These are phyloP conservation scores for Patiria miniata DNA, from an alignment of 35 echinoderm and acorn worm species.

Conservation along the genomic window DNA sequence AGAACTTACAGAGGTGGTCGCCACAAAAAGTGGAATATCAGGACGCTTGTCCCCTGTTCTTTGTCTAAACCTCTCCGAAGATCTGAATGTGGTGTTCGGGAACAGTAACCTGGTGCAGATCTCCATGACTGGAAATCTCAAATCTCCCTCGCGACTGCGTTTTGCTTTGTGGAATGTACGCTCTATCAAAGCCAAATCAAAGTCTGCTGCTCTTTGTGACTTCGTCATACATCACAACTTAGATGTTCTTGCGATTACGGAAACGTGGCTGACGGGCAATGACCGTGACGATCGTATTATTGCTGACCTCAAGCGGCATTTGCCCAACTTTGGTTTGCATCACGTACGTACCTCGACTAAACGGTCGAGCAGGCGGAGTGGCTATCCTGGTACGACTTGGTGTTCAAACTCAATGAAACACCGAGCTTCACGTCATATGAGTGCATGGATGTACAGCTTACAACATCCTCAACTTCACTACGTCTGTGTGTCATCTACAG, in stretches of 20 bases:
- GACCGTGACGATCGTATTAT: conserved; percentile 44
- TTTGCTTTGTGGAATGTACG: conserved; percentile 40
- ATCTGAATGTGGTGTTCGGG: neutral
- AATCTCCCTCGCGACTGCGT: neutral
- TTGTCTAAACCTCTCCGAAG: neutral
- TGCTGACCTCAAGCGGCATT: conserved; percentile 29
- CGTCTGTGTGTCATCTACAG: neutral
- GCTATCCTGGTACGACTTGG: conserved; percentile 20
- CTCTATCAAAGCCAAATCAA: conserved; percentile 28
- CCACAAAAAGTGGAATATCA: neutral
- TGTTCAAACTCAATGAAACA: conserved; percentile 13
- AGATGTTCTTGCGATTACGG: conserved; percentile 64
- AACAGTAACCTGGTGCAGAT: neutral
- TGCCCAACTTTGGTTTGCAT: conserved; percentile 35
- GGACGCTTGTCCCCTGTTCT: neutral
- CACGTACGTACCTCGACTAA: conserved; percentile 20
- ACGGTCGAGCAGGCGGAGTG: conserved; percentile 54
- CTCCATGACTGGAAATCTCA: neutral
- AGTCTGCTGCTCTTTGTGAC: too few relatives aligned
- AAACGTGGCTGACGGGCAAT: conserved; percentile 61
- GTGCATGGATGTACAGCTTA: neutral
- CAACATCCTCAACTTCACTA: neutral
- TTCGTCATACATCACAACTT: conserved; percentile 41
- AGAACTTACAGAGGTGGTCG: neutral
- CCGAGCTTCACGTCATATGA: too few relatives aligned